Evolutionary conservation across 2,888 invertebrate genomes (phyloP).

Genomic region (Scaptomyza tumidula): DNA sequence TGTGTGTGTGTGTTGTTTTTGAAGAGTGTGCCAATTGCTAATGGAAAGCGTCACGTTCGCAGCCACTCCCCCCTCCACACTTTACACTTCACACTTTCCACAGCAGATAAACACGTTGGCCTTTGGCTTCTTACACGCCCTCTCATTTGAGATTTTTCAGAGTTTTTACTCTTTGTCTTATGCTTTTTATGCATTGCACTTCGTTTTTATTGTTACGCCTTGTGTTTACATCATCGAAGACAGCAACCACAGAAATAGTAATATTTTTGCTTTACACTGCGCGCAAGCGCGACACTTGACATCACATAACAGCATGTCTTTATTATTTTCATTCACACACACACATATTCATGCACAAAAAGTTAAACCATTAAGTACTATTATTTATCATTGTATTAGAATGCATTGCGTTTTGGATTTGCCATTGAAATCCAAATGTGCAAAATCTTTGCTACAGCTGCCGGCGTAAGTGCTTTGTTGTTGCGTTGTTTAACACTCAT

Average conservation of each 20-base stretch:
- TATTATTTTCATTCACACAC: constrained; percentile 9
- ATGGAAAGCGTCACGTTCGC: constrained; percentile 56
- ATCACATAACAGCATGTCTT: constrained; percentile 29
- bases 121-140: constrained; percentile 25
- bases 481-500: constrained; percentile 20
- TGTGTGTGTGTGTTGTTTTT: too few species aligned
- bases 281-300: constrained; percentile 69
- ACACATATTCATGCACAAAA: constrained; percentile 20
- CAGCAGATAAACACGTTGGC: constrained; percentile 52
- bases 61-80: constrained; percentile 31
- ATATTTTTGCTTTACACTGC: constrained; percentile 12
- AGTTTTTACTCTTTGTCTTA: constrained; percentile 10
- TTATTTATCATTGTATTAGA: constrained; percentile 60
- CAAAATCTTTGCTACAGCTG: constrained; percentile 41
- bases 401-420: constrained; percentile 49
- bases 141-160: constrained; percentile 14
- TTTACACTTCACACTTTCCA: constrained; percentile 19
- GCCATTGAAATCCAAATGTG: constrained; percentile 64
- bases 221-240: constrained; percentile 64
- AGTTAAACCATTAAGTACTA: constrained; percentile 57
- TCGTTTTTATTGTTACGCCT: constrained; percentile 50
- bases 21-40: constrained; percentile 63
- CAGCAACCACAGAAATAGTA: constrained; percentile 8
- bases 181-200: constrained; percentile 34
- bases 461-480: constrained; percentile 30